Evolutionary conservation across 1,140 invertebrate genomes (phyloP), one percentile per base, ranked within the genome.

Genomic region (Lithobius niger): DNA sequence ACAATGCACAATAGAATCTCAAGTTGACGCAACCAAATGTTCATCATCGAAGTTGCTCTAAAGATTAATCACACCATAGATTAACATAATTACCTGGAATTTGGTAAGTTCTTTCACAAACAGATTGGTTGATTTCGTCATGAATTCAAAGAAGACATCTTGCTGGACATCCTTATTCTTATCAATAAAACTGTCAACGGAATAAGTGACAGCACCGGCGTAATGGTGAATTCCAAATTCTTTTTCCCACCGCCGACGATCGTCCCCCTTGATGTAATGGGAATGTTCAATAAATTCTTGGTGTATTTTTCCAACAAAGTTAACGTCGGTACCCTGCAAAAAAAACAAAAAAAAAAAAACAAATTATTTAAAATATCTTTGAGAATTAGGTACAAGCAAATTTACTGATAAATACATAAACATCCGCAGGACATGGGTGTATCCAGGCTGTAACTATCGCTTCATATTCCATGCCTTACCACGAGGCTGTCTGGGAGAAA

Each of bases 161-260:
- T 96, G 92, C 66, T 94, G 90, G 0, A 89, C 86, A 64, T 95
- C 88, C 10, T 89, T 75, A 69, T 99, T 99, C 71, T 99, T 99
- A 66, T 98, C 93, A 0, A 99, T 84, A 72, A 99, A 99, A 10
- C 94, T 94, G 56, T 86, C 79, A 3, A 90, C 84, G 24, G 80
- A 80, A 72, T 99, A 99, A 10, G 84, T 84, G 2, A 99, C 95
- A 56, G 81, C 80, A 22, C 94, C 94, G 2, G 95, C 95, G 69
- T 98, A 99, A 68, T 99, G 95, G 62, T 81, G 78, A 2, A 96
- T 80, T 1, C 91, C 87, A 68, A 95, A 92, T 67, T 94, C 85
- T 27, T 82, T 81, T 72, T 96, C 83, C 94, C 94, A 88, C 69
- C 82, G 81, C 60, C 93, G 71, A 47, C 89, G 74, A 70, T 91